Percentiles rank a stretch among this genome's conserved stretches.
These are phyloP conservation scores for Drosophila peninsularis DNA, from an alignment of 2,888 invertebrate species.

Conservation along the genomic window DNA sequence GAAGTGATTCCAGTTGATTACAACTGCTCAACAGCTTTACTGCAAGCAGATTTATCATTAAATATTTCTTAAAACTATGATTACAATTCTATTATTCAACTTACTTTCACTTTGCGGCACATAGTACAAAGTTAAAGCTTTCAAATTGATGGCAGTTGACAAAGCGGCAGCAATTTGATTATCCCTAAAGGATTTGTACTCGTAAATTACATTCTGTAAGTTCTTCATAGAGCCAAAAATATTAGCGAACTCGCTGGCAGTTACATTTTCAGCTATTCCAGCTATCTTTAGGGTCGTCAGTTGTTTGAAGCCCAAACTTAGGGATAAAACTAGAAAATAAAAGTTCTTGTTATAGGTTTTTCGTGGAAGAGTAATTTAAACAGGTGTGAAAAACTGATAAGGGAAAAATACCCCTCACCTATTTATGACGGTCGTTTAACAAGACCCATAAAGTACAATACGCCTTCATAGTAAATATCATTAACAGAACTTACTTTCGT, in stretches of 20 bases:
- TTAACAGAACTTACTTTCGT: conserved; percentile 21
- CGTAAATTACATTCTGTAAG: conserved; percentile 10
- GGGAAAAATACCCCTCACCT: background rate
- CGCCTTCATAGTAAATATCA: background rate
- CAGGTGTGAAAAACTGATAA: conserved; percentile 12
- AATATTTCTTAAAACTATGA: background rate
- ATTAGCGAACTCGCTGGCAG: conserved; percentile 1
- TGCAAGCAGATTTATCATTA: background rate
- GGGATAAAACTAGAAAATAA: conserved; percentile 11
- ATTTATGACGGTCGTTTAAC: conserved; percentile 5
- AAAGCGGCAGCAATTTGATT: conserved; percentile 10
- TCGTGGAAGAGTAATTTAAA: background rate
- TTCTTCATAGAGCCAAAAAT: conserved; percentile 14
- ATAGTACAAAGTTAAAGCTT: conserved; percentile 20
- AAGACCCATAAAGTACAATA: background rate
- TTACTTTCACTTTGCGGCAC: conserved; percentile 21
- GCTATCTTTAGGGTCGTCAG: conserved; percentile 26
- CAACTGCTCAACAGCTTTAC: conserved; percentile 17
- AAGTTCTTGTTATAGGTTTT: background rate
- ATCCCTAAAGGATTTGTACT: conserved; percentile 1
- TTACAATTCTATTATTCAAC: background rate
- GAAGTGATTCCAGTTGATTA: conserved; percentile 20
- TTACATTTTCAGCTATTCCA: conserved; percentile 15
- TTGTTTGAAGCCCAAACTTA: conserved; percentile 8
- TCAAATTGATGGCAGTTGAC: conserved; percentile 6